Base-by-base conservation (phyloP, 2,888 invertebrate species). In the Volucella bombylans region DNA sequence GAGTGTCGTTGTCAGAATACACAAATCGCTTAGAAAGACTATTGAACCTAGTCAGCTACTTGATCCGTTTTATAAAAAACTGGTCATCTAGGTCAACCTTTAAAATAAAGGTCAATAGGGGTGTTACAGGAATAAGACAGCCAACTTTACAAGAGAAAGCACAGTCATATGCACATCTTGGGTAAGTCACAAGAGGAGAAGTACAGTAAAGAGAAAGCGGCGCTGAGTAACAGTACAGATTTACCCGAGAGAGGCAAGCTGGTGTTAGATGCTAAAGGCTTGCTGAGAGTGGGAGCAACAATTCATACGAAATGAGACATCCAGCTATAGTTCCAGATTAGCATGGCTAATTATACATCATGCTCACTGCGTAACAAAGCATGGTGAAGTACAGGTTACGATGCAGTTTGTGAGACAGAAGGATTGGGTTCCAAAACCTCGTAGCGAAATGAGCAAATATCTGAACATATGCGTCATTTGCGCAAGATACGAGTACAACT, bases 321-420 rank as follows among this genome's bases (percentile, higher is more conserved):
- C 50, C 65, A 65, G 52, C 86, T 0, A 72, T 88, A 4, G 45
- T 89, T 82, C 74, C 9, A 59, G 55, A 4, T 50, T 65, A 12
- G 65, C 65, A 1, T 65, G 65, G 65, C n/a, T 52, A 6, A 45
- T 62, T 3, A 64, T 61, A 54, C 14, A 55, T 10, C 45, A 11
- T 39, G 41, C 62, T 31, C 64, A 64, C 10, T 31, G 18, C 41
- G 64, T 18, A 18, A 73, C 64, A 2, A 73, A 73, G 6, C 73
- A 73, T 4, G 73, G 55, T 31, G 73, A 43, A 12, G 73, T 55
- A 9, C 64, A 54, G 45, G 38, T 73, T 1, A 73, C 54, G 73
- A 73, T 73, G 73, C 54, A 62, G 12, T 12, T 52, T 4, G 64
- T 64, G 0, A 62, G 64, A 0, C 23, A 52, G 39, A 62, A n/a